phyloP scores from a whole-genome alignment of 2,113 vertebrate genomes.

The Laticauda laticaudata region DNA sequence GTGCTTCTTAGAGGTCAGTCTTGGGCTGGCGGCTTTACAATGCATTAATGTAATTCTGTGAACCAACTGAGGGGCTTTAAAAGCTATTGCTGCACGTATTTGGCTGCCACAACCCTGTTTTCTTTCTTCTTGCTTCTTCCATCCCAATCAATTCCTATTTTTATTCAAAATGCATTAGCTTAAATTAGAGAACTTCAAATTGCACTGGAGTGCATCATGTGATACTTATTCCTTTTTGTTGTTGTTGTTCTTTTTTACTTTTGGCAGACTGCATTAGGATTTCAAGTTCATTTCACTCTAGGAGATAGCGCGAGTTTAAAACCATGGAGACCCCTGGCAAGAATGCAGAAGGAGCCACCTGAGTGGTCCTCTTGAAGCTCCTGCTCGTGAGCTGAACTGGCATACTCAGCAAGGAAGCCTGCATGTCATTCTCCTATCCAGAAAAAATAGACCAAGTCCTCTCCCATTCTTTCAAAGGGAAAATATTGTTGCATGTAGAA shows the following conservation, averaged over 20 bases:
- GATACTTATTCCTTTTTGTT: background rate
- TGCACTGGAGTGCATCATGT: background rate
- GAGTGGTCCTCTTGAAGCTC: background rate
- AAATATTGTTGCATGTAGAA: background rate
- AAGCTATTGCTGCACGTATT: background rate
- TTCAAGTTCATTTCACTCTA: background rate
- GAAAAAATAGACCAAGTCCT: background rate
- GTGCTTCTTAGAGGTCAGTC: background rate
- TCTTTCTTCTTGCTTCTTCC: background rate
- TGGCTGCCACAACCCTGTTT: background rate
- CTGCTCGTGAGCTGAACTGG: background rate
- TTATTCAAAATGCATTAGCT: background rate
- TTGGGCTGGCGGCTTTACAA: background rate
- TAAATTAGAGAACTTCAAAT: background rate
- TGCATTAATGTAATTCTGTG: background rate
- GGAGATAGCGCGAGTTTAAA: background rate
- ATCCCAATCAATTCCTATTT: background rate
- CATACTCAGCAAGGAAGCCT: background rate
- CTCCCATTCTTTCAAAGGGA: background rate
- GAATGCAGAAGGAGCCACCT: background rate
- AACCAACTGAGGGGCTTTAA: background rate
- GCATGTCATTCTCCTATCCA: background rate
- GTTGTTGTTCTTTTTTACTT: background rate
- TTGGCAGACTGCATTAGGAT: background rate
- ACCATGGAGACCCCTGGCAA: background rate